These are phyloP conservation scores for Tauraco hartlaubi DNA, from an alignment of 2,797 vertebrate genomes.

Conservation along the genomic window DNA sequence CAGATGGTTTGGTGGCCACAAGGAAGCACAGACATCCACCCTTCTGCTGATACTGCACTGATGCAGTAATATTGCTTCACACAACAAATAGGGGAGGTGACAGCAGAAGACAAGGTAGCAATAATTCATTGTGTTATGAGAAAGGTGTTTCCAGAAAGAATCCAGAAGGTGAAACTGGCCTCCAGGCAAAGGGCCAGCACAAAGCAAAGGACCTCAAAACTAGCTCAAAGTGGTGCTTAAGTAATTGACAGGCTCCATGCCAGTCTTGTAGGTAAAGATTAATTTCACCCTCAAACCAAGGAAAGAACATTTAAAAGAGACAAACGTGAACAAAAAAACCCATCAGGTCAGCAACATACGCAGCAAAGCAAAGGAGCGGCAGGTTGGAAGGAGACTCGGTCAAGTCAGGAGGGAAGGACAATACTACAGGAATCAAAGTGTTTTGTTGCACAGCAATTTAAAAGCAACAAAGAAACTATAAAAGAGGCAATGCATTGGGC, in stretches of 20 bases:
- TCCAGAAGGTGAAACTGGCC: background rate
- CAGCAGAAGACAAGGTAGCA: background rate
- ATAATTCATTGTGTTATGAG: background rate
- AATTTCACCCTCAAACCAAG: background rate
- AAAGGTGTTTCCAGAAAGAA: background rate
- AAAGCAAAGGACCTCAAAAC: background rate
- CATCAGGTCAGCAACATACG: background rate
- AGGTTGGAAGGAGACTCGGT: background rate
- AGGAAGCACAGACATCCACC: background rate
- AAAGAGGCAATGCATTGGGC: background rate
- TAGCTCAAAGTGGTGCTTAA: background rate
- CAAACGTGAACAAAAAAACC: background rate
- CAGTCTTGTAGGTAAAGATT: background rate
- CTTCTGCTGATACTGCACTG: background rate
- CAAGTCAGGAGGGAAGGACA: background rate
- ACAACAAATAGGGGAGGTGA: background rate
- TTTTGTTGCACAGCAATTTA: background rate
- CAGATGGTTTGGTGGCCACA: background rate
- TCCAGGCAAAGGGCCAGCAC: slow-evolving; percentile 8
- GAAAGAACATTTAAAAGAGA: background rate
- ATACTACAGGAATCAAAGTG: background rate
- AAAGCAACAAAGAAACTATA: background rate
- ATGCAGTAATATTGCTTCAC: background rate
- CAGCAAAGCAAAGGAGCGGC: background rate
- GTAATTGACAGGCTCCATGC: background rate